A percentile compares a stretch with the other conserved stretches of the same genome.
phyloP scores from a whole-genome alignment of 2,888 invertebrate species.

The Pammene fasciana region DNA sequence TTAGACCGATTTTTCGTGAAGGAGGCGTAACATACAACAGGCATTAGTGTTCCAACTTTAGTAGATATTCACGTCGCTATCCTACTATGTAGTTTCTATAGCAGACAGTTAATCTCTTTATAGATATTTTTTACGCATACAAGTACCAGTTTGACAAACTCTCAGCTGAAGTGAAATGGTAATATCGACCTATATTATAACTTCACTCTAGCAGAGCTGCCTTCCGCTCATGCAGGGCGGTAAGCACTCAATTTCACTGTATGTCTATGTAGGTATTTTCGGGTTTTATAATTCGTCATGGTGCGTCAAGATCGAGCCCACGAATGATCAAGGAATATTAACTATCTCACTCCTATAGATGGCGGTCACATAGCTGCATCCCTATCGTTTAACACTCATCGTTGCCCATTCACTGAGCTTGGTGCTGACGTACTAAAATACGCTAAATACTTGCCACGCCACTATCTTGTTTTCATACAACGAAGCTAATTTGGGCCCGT shows the following conservation, averaged over 20 bases:
- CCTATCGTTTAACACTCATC: background rate
- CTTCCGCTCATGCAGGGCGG: background rate
- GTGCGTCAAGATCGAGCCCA: background rate
- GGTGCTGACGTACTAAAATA: background rate
- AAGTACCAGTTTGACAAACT: too few species aligned
- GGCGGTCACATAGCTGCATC: too few species aligned
- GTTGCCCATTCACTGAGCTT: background rate
- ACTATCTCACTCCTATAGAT: too few species aligned
- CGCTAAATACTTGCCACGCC: background rate
- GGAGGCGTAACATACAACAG: too few species aligned
- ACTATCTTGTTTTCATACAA: conserved; percentile 27
- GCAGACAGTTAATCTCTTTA: too few species aligned
- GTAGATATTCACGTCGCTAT: too few species aligned
- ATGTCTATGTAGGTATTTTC: background rate
- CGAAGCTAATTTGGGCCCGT: conserved; percentile 36
- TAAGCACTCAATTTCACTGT: background rate
- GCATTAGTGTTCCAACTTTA: too few species aligned
- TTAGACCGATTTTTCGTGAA: too few species aligned
- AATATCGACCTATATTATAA: background rate
- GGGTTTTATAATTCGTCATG: background rate
- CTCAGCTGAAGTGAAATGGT: background rate
- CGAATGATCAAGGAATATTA: too few species aligned
- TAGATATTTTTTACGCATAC: too few species aligned
- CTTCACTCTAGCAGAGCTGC: background rate
- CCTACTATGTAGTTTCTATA: too few species aligned